These are phyloP conservation scores for Apocheima hispidaria DNA, from an alignment of 2,888 invertebrate genomes.

Conservation along the genomic window DNA sequence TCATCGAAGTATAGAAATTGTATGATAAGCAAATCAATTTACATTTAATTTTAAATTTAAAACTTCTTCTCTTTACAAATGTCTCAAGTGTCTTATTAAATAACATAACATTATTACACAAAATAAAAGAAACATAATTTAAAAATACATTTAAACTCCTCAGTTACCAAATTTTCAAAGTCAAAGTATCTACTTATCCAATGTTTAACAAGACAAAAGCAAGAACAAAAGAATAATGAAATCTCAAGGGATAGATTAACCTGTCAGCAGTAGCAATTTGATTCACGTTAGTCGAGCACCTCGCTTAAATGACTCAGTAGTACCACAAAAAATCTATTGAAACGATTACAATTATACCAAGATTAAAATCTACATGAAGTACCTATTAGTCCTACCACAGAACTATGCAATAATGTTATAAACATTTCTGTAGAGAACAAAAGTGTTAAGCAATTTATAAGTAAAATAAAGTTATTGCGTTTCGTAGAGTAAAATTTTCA, in stretches of 20 bases:
- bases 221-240: slow-evolving; percentile 5
- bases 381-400: not conserved
- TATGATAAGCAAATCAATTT: no score
- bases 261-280: slow-evolving; percentile 17
- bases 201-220: not conserved
- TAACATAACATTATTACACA: no score
- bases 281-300: slow-evolving; percentile 14
- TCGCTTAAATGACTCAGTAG: not conserved
- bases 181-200: not conserved
- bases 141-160: no score
- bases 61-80: no score
- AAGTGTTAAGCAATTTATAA: slow-evolving; percentile 3
- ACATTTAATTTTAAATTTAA: no score
- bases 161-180: no score
- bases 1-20: no score
- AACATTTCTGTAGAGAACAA: slow-evolving; percentile 29
- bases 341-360: slow-evolving; percentile 9
- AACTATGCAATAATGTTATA: slow-evolving; percentile 23
- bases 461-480: not conserved
- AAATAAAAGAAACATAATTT: no score
- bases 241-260: slow-evolving; percentile 24
- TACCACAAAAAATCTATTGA: slow-evolving; percentile 14
- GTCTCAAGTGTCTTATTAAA: no score
- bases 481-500: not conserved
- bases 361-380: slow-evolving; percentile 6